Percentiles rank a stretch among this genome's conserved stretches.
phyloP scores from a whole-genome alignment of 2,888 invertebrate genomes.

The Aromia moschata region DNA sequence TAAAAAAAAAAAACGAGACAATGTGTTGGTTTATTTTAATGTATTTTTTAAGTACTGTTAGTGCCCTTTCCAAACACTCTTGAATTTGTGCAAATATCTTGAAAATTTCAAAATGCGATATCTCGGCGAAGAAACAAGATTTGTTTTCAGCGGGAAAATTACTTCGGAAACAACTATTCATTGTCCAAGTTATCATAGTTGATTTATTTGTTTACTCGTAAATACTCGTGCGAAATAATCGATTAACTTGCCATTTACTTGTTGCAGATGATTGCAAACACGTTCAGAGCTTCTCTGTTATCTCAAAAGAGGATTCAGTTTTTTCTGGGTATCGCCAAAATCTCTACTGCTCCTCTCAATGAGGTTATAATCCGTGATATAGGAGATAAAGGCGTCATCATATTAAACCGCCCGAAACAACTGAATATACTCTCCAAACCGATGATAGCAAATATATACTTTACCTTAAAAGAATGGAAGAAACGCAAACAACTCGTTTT shows the following conservation, averaged over 20 bases:
- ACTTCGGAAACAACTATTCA: too few relatives aligned
- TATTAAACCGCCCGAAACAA: slow-evolving; percentile 77
- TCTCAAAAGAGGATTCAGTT: neutral
- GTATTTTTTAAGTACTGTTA: too few relatives aligned
- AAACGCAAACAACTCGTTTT: slow-evolving; percentile 64
- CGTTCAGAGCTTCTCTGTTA: neutral
- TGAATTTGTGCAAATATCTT: too few relatives aligned
- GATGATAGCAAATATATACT: slow-evolving; percentile 75
- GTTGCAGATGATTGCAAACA: neutral
- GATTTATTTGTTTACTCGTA: too few relatives aligned
- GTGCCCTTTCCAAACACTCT: too few relatives aligned
- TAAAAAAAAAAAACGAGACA: too few relatives aligned
- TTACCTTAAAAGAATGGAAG: slow-evolving; percentile 71
- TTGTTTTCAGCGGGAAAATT: too few relatives aligned
- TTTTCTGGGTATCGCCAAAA: neutral
- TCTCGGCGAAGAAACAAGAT: too few relatives aligned
- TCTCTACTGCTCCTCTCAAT: slow-evolving; percentile 41
- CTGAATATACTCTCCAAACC: slow-evolving; percentile 79
- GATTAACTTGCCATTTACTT: neutral
- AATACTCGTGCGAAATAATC: too few relatives aligned
- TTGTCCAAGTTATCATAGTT: too few relatives aligned
- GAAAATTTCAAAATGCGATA: too few relatives aligned
- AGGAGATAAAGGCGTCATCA: slow-evolving; percentile 70
- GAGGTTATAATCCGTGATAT: slow-evolving; percentile 58
- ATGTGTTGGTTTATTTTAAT: too few relatives aligned